phyloP scores from a whole-genome alignment of 2,113 vertebrate species.

The Antidorcas marsupialis region DNA sequence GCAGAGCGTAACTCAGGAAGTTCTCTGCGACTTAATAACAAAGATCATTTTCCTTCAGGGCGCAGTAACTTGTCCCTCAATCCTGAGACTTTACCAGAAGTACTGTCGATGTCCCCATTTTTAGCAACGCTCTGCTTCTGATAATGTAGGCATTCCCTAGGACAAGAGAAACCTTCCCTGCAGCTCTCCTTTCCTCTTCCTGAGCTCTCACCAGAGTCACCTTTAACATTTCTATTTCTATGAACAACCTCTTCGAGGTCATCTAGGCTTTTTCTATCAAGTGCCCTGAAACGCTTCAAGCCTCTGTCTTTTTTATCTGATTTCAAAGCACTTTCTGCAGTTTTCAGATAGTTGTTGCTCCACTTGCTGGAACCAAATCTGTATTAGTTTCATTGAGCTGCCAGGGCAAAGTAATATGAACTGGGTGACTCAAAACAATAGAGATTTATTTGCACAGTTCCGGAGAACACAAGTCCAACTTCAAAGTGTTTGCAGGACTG shows the following conservation, averaged over 20 bases:
- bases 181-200: neutral
- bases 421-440: neutral
- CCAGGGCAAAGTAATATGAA: neutral
- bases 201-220: neutral
- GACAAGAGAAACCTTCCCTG: neutral
- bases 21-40: neutral
- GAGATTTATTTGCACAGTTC: neutral
- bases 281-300: neutral
- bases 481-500: neutral
- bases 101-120: fast-evolving
- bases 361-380: neutral
- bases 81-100: neutral
- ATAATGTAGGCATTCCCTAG: neutral
- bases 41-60: neutral
- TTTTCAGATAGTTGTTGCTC: neutral
- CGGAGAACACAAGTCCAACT: neutral
- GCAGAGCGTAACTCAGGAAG: neutral
- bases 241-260: neutral
- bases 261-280: neutral
- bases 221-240: neutral
- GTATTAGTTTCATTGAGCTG: neutral
- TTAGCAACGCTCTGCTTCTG: neutral
- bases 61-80: neutral
- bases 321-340: neutral
- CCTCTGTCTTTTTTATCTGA: neutral